Conservation (phyloP, 2,888 invertebrate species). For the Eueremaeus valkanovi region DNA sequence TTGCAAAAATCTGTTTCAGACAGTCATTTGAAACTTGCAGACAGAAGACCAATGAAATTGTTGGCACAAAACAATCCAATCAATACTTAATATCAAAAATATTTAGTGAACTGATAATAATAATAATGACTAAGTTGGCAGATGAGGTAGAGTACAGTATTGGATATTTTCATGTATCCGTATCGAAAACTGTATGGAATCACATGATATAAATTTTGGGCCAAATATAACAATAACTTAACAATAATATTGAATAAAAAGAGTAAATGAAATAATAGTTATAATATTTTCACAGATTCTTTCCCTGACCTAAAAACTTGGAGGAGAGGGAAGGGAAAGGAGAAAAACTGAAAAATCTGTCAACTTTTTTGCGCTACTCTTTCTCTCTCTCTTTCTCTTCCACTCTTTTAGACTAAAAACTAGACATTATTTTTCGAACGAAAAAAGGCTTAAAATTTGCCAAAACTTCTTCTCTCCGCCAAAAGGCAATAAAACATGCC, state of each 20-base stretch:
- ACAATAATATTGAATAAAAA: not conserved
- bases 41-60: too few species aligned
- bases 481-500: not conserved
- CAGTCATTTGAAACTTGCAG: not conserved
- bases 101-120: not conserved
- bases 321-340: too few species aligned
- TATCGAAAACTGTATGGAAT: not conserved
- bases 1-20: not conserved
- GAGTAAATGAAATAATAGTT: not conserved
- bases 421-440: not conserved
- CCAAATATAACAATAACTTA: not conserved
- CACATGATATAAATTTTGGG: not conserved
- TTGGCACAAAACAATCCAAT: not conserved
- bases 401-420: not conserved
- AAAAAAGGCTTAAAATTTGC: constrained; percentile 13
- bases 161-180: too few species aligned
- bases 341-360: constrained; percentile 9
- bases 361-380: not conserved
- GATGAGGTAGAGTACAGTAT: not conserved
- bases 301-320: not conserved
- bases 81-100: not conserved
- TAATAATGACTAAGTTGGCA: too few species aligned
- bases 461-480: not conserved
- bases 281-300: not conserved
- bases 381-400: not conserved